Base-by-base conservation (phyloP, 1,140 invertebrate species). In the Drosophila ercepeae region DNA sequence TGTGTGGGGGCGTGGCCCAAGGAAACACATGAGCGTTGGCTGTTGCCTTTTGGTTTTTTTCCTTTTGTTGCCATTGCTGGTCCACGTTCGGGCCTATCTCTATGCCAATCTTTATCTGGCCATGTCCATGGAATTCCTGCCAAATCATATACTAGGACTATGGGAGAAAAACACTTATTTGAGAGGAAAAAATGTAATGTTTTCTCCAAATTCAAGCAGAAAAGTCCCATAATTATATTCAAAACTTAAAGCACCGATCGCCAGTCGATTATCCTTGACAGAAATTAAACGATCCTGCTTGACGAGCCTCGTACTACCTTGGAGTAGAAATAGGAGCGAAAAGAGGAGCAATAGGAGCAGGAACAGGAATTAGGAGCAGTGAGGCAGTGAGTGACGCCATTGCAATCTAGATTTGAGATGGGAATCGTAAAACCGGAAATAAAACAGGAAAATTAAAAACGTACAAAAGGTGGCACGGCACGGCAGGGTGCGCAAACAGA, bases 361-460 rank as follows among this genome's bases (percentile, higher is more conserved):
- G 1, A 11, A 32, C 11, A 32, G 29, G 29, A 32, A 32, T 32
- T 32, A 32, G 36, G 21, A 27, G 29, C 34, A 16, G 14, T 3
- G 41, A 39, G 14, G 13, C 58, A 49, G 32, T 45, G 34, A 46
- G 29, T 53, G 52, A 60, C 42, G 77, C 68, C 63, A 81, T 67
- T 88, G 81, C 86, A 90, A 90, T 89, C 76, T 90, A 73, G 77
- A 78, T 90, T 89, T 60, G 70, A 90, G 78, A 90, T 90, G 78
- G 73, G 89, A 90, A 90, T 90, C 84, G 89, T 84, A 89, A 90
- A 90, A 77, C 84, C 89, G 89, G 89, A 90, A 90, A 90, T 90
- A 90, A 90, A 90, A 90, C 89, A 90, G 89, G 89, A 90, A 90
- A 90, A 90, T 90, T 90, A 90, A 90, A 90, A 90, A 89, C 84